These are phyloP conservation scores for Oopsacas minuta DNA, from an alignment of 37 sponge, comb jelly and placozoan genomes.

Conservation along the genomic window DNA sequence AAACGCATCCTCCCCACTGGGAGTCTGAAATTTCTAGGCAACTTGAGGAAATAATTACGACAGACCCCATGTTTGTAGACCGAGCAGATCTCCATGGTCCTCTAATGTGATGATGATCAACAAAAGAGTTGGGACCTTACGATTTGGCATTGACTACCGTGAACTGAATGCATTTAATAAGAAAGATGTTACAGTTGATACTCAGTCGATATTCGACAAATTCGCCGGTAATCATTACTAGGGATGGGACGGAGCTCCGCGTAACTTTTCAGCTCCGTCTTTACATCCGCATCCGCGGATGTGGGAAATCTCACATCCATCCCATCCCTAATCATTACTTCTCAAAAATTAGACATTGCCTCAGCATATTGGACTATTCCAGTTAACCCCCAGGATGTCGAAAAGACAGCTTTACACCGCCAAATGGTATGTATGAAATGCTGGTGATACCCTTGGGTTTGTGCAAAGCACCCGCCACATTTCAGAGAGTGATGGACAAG, in stretches of 20 bases:
- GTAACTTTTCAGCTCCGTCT: too few relatives aligned
- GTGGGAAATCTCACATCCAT: too few relatives aligned
- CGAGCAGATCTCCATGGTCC: slow-evolving; percentile 11
- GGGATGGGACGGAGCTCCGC: too few relatives aligned
- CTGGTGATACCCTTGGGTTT: neutral
- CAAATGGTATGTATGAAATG: neutral
- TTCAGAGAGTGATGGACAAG: neutral
- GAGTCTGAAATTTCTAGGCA: neutral
- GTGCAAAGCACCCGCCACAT: neutral
- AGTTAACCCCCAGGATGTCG: neutral
- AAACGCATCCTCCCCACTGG: neutral
- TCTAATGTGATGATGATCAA: neutral
- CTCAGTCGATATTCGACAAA: neutral
- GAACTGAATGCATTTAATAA: neutral
- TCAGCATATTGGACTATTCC: neutral
- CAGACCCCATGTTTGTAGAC: neutral
- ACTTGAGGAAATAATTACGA: neutral
- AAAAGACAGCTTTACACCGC: neutral
- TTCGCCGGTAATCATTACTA: neutral
- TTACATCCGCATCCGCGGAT: too few relatives aligned
- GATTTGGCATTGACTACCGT: neutral
- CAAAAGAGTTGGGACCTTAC: neutral
- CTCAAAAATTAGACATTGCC: neutral
- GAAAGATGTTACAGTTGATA: neutral
- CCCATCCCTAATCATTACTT: too few relatives aligned